These are phyloP conservation scores for Ypsolopha scabrella DNA, from an alignment of 2,888 invertebrate genomes.

Conservation along the genomic window DNA sequence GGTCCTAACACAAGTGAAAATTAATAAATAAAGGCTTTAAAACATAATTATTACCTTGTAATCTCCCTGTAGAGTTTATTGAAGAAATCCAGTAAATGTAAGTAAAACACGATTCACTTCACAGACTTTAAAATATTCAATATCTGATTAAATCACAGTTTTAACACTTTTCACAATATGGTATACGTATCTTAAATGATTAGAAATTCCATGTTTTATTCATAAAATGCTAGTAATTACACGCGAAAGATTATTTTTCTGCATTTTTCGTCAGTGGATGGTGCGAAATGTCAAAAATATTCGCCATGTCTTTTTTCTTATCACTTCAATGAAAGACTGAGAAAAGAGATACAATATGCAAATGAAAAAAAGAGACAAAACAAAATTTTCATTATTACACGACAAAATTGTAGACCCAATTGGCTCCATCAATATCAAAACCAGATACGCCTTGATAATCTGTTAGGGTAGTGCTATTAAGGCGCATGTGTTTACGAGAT, in stretches of 20 bases:
- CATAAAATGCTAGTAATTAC: conserved; percentile 29
- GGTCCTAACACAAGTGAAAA: no score
- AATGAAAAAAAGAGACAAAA: conserved; percentile 23
- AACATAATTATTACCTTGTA: no score
- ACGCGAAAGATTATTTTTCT: conserved; percentile 25
- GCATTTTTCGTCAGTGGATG: conserved; percentile 28
- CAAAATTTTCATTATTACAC: conserved; percentile 18
- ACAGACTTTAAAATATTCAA: not conserved
- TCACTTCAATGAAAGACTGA: conserved; percentile 24
- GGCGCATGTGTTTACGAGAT: conserved; percentile 55
- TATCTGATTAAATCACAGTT: not conserved
- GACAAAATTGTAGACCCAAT: conserved; percentile 19
- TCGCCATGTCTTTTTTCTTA: conserved; percentile 48
- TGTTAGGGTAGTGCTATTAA: conserved; percentile 11
- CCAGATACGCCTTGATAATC: no score
- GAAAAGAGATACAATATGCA: conserved; percentile 4
- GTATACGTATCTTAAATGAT: not conserved
- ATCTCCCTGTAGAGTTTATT: no score
- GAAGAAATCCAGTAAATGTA: not conserved
- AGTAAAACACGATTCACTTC: not conserved
- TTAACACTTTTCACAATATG: not conserved
- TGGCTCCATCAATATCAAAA: no score
- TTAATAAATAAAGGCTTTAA: no score
- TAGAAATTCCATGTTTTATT: conserved; percentile 33
- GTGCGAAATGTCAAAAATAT: conserved; percentile 46